These are phyloP conservation scores for Edolisoma coerulescens DNA, from an alignment of 2,113 vertebrate genomes.

Conservation along the genomic window DNA sequence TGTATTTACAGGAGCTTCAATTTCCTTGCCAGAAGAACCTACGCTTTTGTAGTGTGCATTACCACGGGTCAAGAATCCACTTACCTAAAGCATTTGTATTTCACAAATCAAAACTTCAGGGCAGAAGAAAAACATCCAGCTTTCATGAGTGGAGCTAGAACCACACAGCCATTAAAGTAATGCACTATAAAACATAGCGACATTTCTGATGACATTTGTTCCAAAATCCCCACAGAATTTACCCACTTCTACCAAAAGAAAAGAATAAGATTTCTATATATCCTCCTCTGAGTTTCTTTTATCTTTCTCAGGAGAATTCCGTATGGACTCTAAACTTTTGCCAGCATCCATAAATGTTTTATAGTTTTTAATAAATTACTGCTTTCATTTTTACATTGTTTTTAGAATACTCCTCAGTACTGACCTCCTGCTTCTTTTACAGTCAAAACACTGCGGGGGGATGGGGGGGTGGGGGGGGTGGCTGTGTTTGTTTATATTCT, in stretches of 20 bases:
- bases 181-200: neutral
- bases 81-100: neutral
- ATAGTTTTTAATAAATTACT: neutral
- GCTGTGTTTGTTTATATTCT: neutral
- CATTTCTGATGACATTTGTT: neutral
- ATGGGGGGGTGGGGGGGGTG: fast-evolving
- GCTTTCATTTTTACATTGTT: neutral
- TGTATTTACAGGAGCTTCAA: neutral
- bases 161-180: neutral
- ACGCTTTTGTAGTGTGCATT: fast-evolving
- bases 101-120: neutral
- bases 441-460: neutral
- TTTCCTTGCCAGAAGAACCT: neutral
- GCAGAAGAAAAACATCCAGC: neutral
- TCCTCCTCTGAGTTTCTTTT: neutral
- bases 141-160: neutral
- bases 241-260: neutral
- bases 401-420: neutral
- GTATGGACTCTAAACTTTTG: neutral
- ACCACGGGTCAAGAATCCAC: neutral
- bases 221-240: neutral
- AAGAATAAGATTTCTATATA: neutral
- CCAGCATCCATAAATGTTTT: neutral
- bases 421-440: neutral
- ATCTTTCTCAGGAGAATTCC: neutral